Base-by-base conservation (phyloP, 2,888 invertebrate genomes). In the Deilephila elpenor region DNA sequence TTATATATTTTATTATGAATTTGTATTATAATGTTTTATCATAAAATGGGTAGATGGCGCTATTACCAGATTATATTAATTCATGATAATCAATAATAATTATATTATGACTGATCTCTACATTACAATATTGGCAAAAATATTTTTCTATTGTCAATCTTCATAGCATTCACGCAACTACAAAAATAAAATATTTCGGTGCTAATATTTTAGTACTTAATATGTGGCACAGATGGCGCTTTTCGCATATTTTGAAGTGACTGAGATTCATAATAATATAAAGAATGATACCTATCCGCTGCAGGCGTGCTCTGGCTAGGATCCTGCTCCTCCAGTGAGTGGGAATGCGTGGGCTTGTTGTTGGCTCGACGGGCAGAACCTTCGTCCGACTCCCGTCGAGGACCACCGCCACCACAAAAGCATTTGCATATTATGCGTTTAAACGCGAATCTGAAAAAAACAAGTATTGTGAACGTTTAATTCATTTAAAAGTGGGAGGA, bases 341-440 rank as follows among this genome's bases (percentile, higher is more conserved):
- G 91, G 0, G 91, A 91, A 75, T 93, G 91, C 6, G 86, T 82
- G 3, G 85, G 84, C 11, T 86, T 79, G 62, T 83, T 75, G 77
- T 83, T 77, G 53, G 86, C 80, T 1, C 88, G 79, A 25, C 90
- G 78, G 17, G 83, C 78, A 25, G 89, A 86, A 2, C 87, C 84
- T 8, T 91, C 89, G 67, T 93, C 93, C 0, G 92, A 92, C 79
- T 92, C 93, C 0, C 93, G 84, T 5, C 82, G 84, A 59, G 75
- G 88, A 73, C 93, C 94, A 14, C 94, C 95, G 5, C 89, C 84
- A 5, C 89, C 91, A 88, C 97, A 97, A 91, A 97, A 96, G 84
- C 97, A 98, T 83, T 97, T 96, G 92, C 98, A 98, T 80, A 99
- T 97, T 80, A 99, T 98, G 80, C 97, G 96, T 91, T 98, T 98